Percentiles rank a stretch among this genome's conserved stretches.
phyloP scores from a whole-genome alignment of 2,797 vertebrate genomes.

The Aratinga solstitialis region DNA sequence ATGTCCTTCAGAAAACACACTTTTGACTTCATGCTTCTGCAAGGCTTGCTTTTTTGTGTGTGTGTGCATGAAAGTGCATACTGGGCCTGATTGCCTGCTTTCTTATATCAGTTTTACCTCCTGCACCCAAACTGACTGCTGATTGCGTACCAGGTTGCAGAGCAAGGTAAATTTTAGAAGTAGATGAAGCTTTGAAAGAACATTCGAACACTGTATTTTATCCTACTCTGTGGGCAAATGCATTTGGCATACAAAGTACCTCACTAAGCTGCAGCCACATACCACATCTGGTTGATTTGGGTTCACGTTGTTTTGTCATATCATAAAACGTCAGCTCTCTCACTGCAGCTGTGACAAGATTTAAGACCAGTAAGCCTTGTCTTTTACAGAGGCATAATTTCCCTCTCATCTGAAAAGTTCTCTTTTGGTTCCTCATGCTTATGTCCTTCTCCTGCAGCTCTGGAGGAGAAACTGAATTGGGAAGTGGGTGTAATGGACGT shows the following conservation, averaged over 20 bases:
- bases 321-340: background rate
- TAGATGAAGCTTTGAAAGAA: background rate
- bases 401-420: background rate
- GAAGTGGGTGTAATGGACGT: background rate
- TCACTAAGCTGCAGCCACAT: background rate
- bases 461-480: background rate
- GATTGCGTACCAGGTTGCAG: background rate
- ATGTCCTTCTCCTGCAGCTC: background rate
- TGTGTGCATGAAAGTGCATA: background rate
- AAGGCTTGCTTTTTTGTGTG: accelerated
- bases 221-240: background rate
- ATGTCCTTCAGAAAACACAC: background rate
- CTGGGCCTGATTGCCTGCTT: background rate
- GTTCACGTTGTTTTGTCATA: background rate
- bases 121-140: background rate
- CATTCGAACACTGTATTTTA: background rate
- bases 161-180: background rate
- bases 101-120: background rate
- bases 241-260: background rate
- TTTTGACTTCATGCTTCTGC: background rate
- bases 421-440: background rate
- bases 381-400: background rate
- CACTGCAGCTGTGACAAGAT: background rate
- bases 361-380: background rate
- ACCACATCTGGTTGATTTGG: background rate